Conservation (phyloP, 2,888 invertebrate species). For the Amiota communis region DNA sequence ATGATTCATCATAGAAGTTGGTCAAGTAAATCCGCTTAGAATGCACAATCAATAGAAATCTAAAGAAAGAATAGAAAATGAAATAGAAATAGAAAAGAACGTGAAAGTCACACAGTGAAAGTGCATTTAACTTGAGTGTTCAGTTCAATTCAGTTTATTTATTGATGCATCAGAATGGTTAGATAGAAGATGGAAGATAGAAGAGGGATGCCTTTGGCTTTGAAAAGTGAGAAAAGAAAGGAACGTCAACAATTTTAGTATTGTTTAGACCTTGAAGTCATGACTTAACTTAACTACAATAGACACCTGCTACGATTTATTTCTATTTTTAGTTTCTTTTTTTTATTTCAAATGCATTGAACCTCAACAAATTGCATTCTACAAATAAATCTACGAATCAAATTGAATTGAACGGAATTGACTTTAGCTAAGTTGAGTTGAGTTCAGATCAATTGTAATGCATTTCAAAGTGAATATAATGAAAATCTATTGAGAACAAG, state of each 20-base stretch:
- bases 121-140: too few species aligned
- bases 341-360: neutral
- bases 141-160: too few species aligned
- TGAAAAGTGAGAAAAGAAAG: neutral
- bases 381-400: neutral
- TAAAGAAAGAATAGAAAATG: too few species aligned
- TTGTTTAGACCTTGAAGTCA: too few species aligned
- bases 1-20: too few species aligned
- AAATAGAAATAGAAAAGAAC: too few species aligned
- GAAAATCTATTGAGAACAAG: neutral
- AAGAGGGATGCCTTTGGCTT: neutral
- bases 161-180: too few species aligned
- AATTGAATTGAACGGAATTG: slow-evolving; percentile 4
- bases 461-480: slow-evolving; percentile 4
- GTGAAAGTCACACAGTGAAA: too few species aligned
- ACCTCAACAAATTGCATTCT: neutral
- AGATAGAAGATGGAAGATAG: too few species aligned
- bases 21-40: too few species aligned
- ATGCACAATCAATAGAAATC: too few species aligned
- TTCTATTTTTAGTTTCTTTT: slow-evolving; percentile 7
- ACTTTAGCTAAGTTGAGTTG: neutral
- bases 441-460: slow-evolving; percentile 13
- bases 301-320: slow-evolving; percentile 7
- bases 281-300: slow-evolving; percentile 1
- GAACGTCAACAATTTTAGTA: too few species aligned